phyloP scores from a whole-genome alignment of 2,797 vertebrate species.

The Leptoclinus maculatus region DNA sequence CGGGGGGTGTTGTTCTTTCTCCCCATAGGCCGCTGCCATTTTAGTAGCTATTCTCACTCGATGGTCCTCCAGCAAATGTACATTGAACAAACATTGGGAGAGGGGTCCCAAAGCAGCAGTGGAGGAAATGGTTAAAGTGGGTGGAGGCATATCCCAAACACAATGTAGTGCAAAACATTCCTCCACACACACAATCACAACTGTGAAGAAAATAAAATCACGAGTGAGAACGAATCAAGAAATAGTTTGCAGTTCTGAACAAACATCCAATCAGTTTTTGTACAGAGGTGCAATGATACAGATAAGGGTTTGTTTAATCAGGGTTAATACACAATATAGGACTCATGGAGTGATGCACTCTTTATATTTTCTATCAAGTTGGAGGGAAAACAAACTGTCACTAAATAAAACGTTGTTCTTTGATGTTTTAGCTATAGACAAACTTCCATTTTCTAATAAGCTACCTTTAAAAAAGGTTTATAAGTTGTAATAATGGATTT shows the following conservation, averaged over 20 bases:
- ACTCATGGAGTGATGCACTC: background rate
- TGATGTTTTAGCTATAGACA: too few relatives aligned
- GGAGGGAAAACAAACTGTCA: too few relatives aligned
- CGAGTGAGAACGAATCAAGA: background rate
- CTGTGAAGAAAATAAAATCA: conserved; percentile 16
- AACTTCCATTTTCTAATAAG: too few relatives aligned
- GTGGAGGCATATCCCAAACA: conserved; percentile 48
- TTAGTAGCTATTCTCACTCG: conserved; percentile 34
- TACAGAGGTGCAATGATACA: background rate
- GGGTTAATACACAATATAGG: background rate
- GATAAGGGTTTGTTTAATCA: background rate
- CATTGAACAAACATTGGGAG: conserved; percentile 64
- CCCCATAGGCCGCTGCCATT: conserved; percentile 5
- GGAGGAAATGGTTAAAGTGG: conserved; percentile 67
- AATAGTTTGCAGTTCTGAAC: background rate
- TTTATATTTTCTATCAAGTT: background rate
- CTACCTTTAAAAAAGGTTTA: background rate
- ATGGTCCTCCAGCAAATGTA: conserved; percentile 38
- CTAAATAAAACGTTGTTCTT: too few relatives aligned
- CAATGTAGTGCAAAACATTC: conserved; percentile 50
- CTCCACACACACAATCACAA: conserved; percentile 14
- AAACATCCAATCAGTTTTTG: background rate
- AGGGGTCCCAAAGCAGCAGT: conserved; percentile 31
- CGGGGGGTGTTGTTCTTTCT: conserved; percentile 56
- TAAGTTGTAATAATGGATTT: background rate